Base-by-base conservation (phyloP, 1,140 invertebrate species). In the Lepidotrigona ventralis region DNA sequence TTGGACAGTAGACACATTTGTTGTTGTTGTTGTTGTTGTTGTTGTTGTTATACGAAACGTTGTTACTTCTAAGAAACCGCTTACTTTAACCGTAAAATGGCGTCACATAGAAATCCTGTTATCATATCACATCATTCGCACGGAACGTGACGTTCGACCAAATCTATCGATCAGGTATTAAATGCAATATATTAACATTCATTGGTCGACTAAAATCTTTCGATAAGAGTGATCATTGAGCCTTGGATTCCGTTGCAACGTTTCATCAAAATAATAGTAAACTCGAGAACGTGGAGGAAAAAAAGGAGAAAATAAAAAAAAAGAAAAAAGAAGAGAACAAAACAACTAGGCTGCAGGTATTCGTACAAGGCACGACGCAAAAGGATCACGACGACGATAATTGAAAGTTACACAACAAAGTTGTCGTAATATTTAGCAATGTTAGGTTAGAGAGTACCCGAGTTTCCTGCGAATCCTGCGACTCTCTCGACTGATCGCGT, bases 371-470 rank as follows among this genome's bases (percentile, higher is more conserved):
- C 77, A 66, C 73, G 68, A 74, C 72, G 68, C 58, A 76, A 82
- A 81, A 77, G 79, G 77, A 87, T 76, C 60, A 89, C 79, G 78
- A 85, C 33, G 70, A 79, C 78, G 83, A 90, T 90, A 89, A 90
- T 88, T 88, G 85, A 88, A 83, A n/a, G 77, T 90, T 91, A 74
- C 89, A 82, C 77, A 90, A 90, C 84, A 56, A n/a, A 58, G 82
- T 88, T 84, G 86, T 79, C 87, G 86, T 90, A 90, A 90, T 86
- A 79, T 90, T 90, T 90, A 90, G 86, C 81, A 82, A 90, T 71
- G 79, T 78, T 69, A 68, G 56, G 76, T 66, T 75, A 77, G 78
- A 63, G 77, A 73, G 60, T 39, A 60, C 12, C 73, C 75, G 29
- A 77, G 80, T 86, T 90, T 90, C 85, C 81, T 77, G 39, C 68